Percentiles rank a stretch among this genome's conserved stretches.
Evolutionary conservation across 35 echinoderm and acorn worm species (phyloP).

Genomic region (Patiria miniata): DNA sequence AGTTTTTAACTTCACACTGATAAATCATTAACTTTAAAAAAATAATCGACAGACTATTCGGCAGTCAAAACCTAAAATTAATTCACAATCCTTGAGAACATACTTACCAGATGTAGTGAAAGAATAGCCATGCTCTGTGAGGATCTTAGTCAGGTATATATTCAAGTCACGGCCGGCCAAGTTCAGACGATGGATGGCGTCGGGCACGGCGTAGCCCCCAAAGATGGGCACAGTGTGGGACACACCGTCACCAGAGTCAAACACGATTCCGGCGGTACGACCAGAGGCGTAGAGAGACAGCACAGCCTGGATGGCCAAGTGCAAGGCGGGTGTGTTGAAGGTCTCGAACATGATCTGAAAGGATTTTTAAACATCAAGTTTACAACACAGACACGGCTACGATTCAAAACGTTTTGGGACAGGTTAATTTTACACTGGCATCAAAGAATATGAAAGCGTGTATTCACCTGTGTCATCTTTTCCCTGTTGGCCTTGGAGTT

Average conservation of each 20-base stretch:
- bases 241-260: slow-evolving; percentile 91
- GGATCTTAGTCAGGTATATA: slow-evolving; percentile 92
- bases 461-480: slow-evolving; percentile 82
- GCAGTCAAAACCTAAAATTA: too few relatives aligned
- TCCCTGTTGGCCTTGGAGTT: slow-evolving; percentile 85
- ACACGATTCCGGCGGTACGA: slow-evolving; percentile 97
- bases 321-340: slow-evolving; percentile 98
- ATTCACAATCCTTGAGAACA: not conserved
- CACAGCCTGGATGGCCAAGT: slow-evolving; percentile 98
- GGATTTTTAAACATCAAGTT: too few relatives aligned
- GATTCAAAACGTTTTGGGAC: slow-evolving; percentile 93
- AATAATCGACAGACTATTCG: too few relatives aligned
- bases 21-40: too few relatives aligned
- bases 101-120: slow-evolving; percentile 59
- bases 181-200: slow-evolving; percentile 93
- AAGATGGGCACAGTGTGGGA: slow-evolving; percentile 89
- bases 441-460: too few relatives aligned
- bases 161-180: slow-evolving; percentile 95
- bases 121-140: too few relatives aligned
- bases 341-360: slow-evolving; percentile 98
- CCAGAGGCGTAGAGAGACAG: slow-evolving; percentile 98
- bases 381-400: too few relatives aligned
- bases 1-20: too few relatives aligned
- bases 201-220: slow-evolving; percentile 91
- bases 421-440: slow-evolving; percentile 64